Conservation (phyloP, 2,797 vertebrate genomes). For the Brachyrhaphis roseni region DNA sequence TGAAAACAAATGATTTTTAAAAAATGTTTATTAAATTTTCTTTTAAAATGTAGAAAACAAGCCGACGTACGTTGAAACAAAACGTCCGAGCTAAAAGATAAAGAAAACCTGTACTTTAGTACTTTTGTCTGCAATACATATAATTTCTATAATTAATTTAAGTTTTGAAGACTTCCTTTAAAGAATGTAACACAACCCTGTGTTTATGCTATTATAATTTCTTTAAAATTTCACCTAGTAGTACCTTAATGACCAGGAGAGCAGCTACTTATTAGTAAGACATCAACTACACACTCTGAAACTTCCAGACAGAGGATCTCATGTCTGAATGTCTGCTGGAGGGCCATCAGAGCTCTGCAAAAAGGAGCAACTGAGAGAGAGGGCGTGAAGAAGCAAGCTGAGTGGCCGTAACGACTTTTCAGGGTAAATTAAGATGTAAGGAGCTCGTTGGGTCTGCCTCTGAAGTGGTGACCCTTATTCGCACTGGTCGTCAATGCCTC, state of each 20-base stretch:
- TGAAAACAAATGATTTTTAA: too few species aligned
- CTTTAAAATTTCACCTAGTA: slow-evolving; percentile 23
- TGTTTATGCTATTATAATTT: not conserved
- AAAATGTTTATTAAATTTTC: not conserved
- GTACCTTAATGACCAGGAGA: slow-evolving; percentile 58
- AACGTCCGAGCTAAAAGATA: not conserved
- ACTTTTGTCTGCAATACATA: not conserved
- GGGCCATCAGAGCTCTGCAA: slow-evolving; percentile 60
- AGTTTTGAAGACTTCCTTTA: not conserved
- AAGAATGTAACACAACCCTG: not conserved
- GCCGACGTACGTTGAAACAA: not conserved
- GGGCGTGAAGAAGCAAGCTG: slow-evolving; percentile 58
- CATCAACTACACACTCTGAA: slow-evolving; percentile 28
- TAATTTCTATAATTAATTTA: too few species aligned
- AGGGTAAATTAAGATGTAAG: slow-evolving; percentile 76
- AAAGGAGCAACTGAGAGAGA: slow-evolving; percentile 41
- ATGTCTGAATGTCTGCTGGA: slow-evolving; percentile 61
- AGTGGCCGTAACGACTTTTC: slow-evolving; percentile 76
- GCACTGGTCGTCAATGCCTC: slow-evolving; percentile 67
- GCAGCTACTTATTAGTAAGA: slow-evolving; percentile 44
- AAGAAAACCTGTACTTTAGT: too few species aligned
- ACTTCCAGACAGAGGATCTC: slow-evolving; percentile 57
- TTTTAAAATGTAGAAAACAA: not conserved
- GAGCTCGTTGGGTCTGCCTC: slow-evolving; percentile 69
- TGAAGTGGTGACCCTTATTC: slow-evolving; percentile 74